phyloP scores from a whole-genome alignment of 2,888 invertebrate genomes.

The Ennomos erosarius region DNA sequence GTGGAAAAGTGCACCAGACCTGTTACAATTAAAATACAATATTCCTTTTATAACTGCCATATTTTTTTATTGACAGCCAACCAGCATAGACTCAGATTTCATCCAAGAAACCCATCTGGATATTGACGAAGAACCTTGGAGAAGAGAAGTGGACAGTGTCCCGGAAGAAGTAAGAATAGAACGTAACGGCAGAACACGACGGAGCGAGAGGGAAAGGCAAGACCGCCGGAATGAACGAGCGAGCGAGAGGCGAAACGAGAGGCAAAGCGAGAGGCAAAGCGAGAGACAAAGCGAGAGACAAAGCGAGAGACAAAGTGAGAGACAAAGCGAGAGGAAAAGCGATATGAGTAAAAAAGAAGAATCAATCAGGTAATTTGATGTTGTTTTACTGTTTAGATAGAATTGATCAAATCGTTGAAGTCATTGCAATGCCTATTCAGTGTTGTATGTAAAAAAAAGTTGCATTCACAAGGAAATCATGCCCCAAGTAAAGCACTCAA shows the following conservation, averaged over 20 bases:
- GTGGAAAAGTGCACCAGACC: too few relatives aligned
- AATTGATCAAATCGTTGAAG: too few relatives aligned
- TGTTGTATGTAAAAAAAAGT: too few relatives aligned
- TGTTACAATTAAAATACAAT: background rate
- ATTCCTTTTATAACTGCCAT: background rate
- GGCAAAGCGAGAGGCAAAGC: conserved; percentile 43
- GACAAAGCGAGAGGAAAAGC: conserved; percentile 16
- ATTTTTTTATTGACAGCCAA: conserved; percentile 54
- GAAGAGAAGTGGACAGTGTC: conserved; percentile 60
- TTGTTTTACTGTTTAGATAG: too few relatives aligned
- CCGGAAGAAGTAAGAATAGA: conserved; percentile 65
- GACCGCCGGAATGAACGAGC: conserved; percentile 13
- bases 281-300: conserved; percentile 40
- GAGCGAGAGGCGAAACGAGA: conserved; percentile 9
- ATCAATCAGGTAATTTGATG: conserved; percentile 27
- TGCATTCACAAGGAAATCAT: too few relatives aligned
- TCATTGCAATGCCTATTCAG: too few relatives aligned
- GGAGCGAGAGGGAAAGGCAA: conserved; percentile 47
- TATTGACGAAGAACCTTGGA: conserved; percentile 71
- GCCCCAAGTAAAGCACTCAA: too few relatives aligned
- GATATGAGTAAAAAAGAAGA: conserved; percentile 69
- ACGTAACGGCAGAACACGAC: conserved; percentile 65
- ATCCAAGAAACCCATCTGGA: conserved; percentile 73
- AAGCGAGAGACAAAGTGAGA: conserved; percentile 43
- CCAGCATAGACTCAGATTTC: conserved; percentile 77